These are phyloP conservation scores for Druon quercuslanigerum DNA, from an alignment of 1,140 invertebrate genomes.

Conservation along the genomic window DNA sequence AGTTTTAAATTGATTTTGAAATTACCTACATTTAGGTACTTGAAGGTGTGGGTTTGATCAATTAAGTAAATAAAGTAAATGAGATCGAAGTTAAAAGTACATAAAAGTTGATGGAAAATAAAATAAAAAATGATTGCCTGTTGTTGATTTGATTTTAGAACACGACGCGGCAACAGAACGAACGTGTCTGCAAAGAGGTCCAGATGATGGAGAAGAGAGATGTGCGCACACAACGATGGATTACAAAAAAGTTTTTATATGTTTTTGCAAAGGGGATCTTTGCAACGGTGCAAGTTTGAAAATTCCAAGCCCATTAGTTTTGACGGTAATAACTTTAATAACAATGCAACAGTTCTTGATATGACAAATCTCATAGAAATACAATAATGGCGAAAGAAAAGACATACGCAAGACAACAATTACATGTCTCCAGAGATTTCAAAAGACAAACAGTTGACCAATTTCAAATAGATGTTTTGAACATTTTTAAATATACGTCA, in stretches of 20 bases:
- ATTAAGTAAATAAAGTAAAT: too few species aligned
- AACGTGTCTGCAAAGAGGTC: constrained; percentile 89
- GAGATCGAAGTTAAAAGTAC: too few species aligned
- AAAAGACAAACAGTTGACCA: too few species aligned
- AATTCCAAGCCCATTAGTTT: constrained; percentile 31
- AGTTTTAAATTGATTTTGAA: too few species aligned
- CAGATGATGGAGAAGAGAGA: constrained; percentile 90
- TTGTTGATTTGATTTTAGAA: constrained; percentile 75
- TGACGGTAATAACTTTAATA: background rate
- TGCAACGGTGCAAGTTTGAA: constrained; percentile 79
- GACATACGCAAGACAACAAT: background rate
- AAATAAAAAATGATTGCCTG: too few species aligned
- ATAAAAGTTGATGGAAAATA: too few species aligned
- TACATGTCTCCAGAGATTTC: too few species aligned
- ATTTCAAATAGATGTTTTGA: too few species aligned
- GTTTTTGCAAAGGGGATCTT: constrained; percentile 93
- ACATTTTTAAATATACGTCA: too few species aligned
- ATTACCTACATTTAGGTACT: too few species aligned
- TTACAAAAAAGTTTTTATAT: constrained; percentile 90
- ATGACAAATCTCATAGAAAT: background rate
- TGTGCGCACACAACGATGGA: constrained; percentile 90
- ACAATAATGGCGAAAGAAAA: background rate
- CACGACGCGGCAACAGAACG: constrained; percentile 91
- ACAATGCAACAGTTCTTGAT: background rate
- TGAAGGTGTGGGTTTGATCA: too few species aligned